These are phyloP conservation scores for Poeciliopsis retropinna DNA, from an alignment of 2,113 vertebrate genomes.

Conservation along the genomic window DNA sequence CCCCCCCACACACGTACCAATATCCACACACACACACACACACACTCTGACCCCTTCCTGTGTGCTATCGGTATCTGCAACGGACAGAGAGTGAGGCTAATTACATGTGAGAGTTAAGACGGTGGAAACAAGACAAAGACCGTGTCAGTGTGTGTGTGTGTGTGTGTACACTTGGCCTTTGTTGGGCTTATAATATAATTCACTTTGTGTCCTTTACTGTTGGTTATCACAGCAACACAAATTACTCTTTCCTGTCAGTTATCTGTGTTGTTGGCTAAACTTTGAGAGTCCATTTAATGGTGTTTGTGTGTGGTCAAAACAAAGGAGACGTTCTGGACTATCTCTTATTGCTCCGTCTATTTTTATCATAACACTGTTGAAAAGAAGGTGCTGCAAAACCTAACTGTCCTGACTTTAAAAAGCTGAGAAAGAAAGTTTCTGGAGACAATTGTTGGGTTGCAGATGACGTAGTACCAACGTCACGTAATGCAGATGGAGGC, in stretches of 20 bases:
- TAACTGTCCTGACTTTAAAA: neutral
- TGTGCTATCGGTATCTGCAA: conserved; percentile 71
- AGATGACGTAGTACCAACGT: no score
- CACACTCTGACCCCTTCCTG: conserved; percentile 62
- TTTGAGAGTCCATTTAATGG: conserved; percentile 26
- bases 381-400: neutral
- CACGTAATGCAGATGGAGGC: no score
- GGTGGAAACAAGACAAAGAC: conserved; percentile 74
- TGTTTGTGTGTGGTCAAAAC: conserved; percentile 40
- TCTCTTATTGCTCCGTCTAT: neutral
- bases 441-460: no score
- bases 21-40: conserved; percentile 21
- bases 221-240: conserved; percentile 51
- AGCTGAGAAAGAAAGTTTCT: neutral
- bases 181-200: conserved; percentile 53
- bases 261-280: conserved; percentile 38
- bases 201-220: conserved; percentile 52
- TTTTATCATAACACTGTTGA: conserved; percentile 10
- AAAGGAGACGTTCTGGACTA: conserved; percentile 41
- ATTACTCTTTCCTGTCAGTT: conserved; percentile 57
- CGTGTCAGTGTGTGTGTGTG: conserved; percentile 29
- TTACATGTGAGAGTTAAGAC: conserved; percentile 77
- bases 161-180: conserved; percentile 48
- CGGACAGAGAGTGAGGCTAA: conserved; percentile 76
- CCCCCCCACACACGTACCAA: conserved; percentile 24